Conservation (phyloP, 2,888 invertebrate species). For the Zaprionus bogoriensis region DNA sequence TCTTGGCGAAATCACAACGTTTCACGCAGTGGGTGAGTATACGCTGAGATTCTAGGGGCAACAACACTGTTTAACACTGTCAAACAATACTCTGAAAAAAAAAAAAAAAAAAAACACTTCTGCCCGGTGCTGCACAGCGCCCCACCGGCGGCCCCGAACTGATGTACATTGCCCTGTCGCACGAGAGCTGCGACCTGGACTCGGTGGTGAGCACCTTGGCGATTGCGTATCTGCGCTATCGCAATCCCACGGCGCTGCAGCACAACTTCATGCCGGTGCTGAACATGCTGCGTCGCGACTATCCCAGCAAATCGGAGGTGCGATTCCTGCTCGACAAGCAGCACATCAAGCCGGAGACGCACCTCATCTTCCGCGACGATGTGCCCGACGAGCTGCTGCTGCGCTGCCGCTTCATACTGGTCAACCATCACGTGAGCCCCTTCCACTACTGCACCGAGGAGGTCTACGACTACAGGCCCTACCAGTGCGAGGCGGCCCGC, state of each 20-base stretch:
- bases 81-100: background rate
- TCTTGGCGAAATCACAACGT: constrained; percentile 14
- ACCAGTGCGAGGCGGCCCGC: constrained; percentile 21
- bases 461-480: constrained; percentile 45
- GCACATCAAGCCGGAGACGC: constrained; percentile 15
- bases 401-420: constrained; percentile 41
- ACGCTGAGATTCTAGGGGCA: too few relatives aligned
- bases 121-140: too few relatives aligned
- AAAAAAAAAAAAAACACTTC: too few relatives aligned
- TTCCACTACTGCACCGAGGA: constrained; percentile 43
- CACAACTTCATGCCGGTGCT: constrained; percentile 41
- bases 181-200: constrained; percentile 52
- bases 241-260: constrained; percentile 10
- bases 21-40: constrained; percentile 42
- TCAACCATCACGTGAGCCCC: constrained; percentile 55
- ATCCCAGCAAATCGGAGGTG: constrained; percentile 44
- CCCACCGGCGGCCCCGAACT: constrained; percentile 4
- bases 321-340: constrained; percentile 22
- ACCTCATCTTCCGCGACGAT: constrained; percentile 59
- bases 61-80: too few relatives aligned
- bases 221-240: constrained; percentile 33
- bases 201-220: constrained; percentile 55
- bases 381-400: constrained; percentile 29
- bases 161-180: constrained; percentile 36
- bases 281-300: constrained; percentile 49